Evolutionary conservation across 2,797 vertebrate species (phyloP), one percentile per base, ranked within the genome.

Genomic region (Sebastiscus albofasciatus): DNA sequence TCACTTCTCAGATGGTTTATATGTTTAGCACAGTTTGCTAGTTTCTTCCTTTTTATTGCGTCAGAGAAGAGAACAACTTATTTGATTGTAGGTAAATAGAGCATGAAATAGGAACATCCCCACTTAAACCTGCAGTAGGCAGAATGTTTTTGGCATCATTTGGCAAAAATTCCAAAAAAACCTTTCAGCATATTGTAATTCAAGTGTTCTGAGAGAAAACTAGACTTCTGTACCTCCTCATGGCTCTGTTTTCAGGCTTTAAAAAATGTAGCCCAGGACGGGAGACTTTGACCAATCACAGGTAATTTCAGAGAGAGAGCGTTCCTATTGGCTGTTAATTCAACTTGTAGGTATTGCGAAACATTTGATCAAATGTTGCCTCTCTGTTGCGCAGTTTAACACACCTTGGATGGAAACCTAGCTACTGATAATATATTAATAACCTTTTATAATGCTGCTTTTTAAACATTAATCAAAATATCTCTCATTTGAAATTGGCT

Each of bases 341-440:
- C 31, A 33, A 33, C 31, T 55, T 56, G 5, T 13, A 26, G n/a
- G 52, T 24, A 20, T 60, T 60, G 9, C 5, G 3, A 59, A 62
- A n/a, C 60, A 42, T 39, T 18, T 65, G 3, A 26, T 18, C 8
- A 39, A 42, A 18, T 65, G n/a, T 26, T 24, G 14, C 54, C 56
- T 58, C 56, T 27, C 7, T 2, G 8, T 1, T 59, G 1, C 4
- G 22, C 20, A 18, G 34, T 65, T 60, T 8, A 55, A 65, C 14
- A 56, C 18, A 55, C 10, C 13, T 67, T 72, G 65, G 61, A 78
- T 82, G 82, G 67, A 84, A 85, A 83, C 75, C 13, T 13, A 76
- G 81, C 80, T 60, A 36, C 70, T 18, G 22, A 58, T 42, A 1
- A 42, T 5, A n/a, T 39, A 33, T 65, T 4, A 7, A 52, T 36